phyloP scores from a whole-genome alignment of 2,888 invertebrate species.

The Atrina japonica region DNA sequence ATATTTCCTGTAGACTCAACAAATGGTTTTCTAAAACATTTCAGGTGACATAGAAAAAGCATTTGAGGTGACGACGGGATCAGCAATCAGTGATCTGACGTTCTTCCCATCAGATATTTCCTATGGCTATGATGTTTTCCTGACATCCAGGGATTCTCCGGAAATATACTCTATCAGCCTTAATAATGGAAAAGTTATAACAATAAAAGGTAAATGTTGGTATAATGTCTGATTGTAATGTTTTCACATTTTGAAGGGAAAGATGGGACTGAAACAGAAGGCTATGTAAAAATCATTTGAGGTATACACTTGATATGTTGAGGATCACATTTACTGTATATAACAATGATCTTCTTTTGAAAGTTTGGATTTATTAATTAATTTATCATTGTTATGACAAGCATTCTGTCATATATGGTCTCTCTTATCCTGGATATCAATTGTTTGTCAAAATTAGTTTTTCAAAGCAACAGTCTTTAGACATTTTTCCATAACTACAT shows the following conservation, averaged over 20 bases:
- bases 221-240: background rate
- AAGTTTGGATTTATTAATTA: too few relatives aligned
- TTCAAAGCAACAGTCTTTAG: too few relatives aligned
- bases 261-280: background rate
- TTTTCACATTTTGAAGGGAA: background rate
- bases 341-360: too few relatives aligned
- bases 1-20: too few relatives aligned
- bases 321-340: background rate
- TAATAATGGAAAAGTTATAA: slow-evolving; percentile 86
- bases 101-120: slow-evolving; percentile 88
- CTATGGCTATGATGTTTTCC: slow-evolving; percentile 88
- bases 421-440: too few relatives aligned
- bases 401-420: too few relatives aligned
- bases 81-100: slow-evolving; percentile 87
- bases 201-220: slow-evolving; percentile 85
- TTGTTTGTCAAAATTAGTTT: too few relatives aligned
- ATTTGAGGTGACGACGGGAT: slow-evolving; percentile 88
- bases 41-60: slow-evolving; percentile 85
- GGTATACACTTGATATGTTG: too few relatives aligned
- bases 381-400: too few relatives aligned
- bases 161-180: slow-evolving; percentile 88
- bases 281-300: background rate
- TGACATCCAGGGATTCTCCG: slow-evolving; percentile 87
- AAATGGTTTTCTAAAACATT: too few relatives aligned
- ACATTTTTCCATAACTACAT: too few relatives aligned